Base-by-base conservation (phyloP, 2,113 vertebrate genomes). In the Caracal caracal region DNA sequence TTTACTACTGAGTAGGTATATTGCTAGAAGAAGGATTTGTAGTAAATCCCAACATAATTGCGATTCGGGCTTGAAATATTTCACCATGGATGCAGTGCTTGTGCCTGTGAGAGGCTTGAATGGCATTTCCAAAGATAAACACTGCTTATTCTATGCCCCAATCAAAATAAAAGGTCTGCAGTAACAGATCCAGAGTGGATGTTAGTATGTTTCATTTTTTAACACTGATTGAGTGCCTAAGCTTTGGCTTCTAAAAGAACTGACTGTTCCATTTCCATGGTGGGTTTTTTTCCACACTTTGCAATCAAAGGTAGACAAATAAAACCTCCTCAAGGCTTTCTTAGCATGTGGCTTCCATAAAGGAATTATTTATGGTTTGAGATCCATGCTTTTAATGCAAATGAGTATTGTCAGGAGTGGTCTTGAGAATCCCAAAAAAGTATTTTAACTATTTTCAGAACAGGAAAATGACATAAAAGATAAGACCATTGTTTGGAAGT, bases 11-110 rank as follows among this genome's bases (percentile, higher is more conserved):
- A 82, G 56, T 71, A 73, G 89, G 73, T 81, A 91, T 65, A 93
- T 78, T 96, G 84, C 78, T 92, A 90, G 73, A 61, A 81, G 65
- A 65, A 79, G 51, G 82, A 73, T 92, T 94, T 93, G 59, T 88
- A 71, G 94, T 95, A 96, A 97, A 95, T 97, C 84, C 65, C 37
- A 93, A 75, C 22, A 19, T 88, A 96, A 93, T 92, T 97, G 75
- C 82, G 51, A n/a, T 84, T 87, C 61, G 17, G 73, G 40, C 73
- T 96, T 68, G 84, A 94, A 95, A 90, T 94, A 78, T 59, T 97
- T 95, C 63, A 88, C 61, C 66, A n/a, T 56, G 59, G 35, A 89
- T 49, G 75, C 90, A n/a, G 24, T 68, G 15, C 47, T 83, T 83
- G 47, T 70, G 49, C 49, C 88, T 93, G 30, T 95, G 89, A 86